Conservation (phyloP, 2,888 invertebrate genomes). For the Rhopalosiphum nymphaeae region DNA sequence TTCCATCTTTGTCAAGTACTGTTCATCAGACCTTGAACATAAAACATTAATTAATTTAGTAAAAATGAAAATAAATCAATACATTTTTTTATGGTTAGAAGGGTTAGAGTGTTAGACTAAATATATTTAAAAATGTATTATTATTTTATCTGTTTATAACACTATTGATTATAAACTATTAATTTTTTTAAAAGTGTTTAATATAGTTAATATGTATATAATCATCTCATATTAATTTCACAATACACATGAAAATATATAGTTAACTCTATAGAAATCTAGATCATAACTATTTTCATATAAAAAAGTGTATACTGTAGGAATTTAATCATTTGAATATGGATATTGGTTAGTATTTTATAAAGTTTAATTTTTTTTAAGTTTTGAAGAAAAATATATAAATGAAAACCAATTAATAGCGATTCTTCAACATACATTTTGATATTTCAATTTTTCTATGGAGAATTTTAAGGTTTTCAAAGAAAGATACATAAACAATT, state of each 20-base stretch:
- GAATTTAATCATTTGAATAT: neutral
- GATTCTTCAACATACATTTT: neutral
- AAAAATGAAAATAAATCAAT: neutral
- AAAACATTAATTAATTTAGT: neutral
- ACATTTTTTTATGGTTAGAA: neutral
- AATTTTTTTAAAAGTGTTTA: neutral
- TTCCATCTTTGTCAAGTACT: constrained; percentile 17
- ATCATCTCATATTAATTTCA: neutral
- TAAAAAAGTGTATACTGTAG: neutral
- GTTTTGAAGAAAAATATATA: neutral
- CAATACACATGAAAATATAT: neutral
- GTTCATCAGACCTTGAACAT: constrained; percentile 19
- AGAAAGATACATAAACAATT: neutral
- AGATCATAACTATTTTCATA: neutral
- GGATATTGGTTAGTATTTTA: neutral
- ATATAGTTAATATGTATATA: neutral
- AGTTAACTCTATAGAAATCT: neutral
- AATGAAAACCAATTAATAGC: neutral
- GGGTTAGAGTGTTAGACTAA: neutral
- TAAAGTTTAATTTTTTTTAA: neutral
- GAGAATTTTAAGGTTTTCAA: neutral
- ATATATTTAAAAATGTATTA: neutral
- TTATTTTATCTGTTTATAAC: neutral
- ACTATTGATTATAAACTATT: neutral
- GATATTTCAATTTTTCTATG: neutral